phyloP scores from a whole-genome alignment of 2,888 invertebrate species.

The Hirtodrosophila duncani region DNA sequence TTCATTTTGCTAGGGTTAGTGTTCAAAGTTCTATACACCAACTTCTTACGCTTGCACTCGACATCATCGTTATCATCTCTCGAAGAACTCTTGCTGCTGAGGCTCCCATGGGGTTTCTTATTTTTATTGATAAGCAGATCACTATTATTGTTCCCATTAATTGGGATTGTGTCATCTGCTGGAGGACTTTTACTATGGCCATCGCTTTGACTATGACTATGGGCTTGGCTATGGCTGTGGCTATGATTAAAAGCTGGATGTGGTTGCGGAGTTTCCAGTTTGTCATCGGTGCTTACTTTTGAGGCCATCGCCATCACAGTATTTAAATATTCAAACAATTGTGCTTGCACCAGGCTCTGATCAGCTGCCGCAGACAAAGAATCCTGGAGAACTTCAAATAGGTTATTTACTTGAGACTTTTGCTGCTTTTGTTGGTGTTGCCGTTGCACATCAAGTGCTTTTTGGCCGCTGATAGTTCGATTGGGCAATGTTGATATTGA shows the following conservation, averaged over 20 bases:
- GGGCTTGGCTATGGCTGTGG: conserved; percentile 2
- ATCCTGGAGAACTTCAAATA: not conserved
- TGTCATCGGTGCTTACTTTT: conserved; percentile 18
- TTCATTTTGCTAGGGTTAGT: not conserved
- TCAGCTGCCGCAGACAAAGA: not conserved
- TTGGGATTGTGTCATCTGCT: not conserved
- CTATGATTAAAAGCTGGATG: conserved; percentile 4
- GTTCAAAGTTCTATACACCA: no score
- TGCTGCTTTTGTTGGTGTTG: no score
- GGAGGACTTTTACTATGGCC: not conserved
- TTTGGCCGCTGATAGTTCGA: not conserved
- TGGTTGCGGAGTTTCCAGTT: conserved; percentile 8
- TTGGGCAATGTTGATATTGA: conserved; percentile 17
- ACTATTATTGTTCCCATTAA: conserved; percentile 11
- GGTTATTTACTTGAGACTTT: not conserved
- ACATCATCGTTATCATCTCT: not conserved
- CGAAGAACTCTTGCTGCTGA: no score
- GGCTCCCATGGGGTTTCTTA: conserved; percentile 15
- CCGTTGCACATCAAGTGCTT: no score
- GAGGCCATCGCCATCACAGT: conserved; percentile 56
- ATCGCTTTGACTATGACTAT: not conserved
- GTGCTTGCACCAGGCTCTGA: not conserved
- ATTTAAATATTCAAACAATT: not conserved
- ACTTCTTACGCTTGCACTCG: conserved; percentile 23
- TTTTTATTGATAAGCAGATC: conserved; percentile 11